Evolutionary conservation across 2,113 vertebrate species (phyloP).

Genomic region (Lynx canadensis): DNA sequence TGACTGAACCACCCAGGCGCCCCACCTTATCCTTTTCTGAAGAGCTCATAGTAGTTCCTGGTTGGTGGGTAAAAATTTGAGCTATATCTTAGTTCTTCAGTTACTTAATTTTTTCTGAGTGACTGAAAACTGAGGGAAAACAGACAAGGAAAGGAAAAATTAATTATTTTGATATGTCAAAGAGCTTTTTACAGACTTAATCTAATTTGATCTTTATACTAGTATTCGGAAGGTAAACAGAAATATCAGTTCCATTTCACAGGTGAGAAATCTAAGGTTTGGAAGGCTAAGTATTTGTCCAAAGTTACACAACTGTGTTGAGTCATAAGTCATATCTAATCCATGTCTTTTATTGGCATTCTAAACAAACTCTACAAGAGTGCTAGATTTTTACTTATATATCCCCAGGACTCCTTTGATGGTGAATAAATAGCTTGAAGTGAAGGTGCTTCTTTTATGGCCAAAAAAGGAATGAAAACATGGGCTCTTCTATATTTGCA

Average conservation of each 20-base stretch:
- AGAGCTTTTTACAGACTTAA: background rate
- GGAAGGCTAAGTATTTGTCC: background rate
- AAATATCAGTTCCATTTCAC: background rate
- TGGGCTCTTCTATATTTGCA: background rate
- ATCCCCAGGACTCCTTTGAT: background rate
- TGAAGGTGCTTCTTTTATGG: background rate
- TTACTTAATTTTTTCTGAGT: background rate
- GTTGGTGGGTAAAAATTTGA: background rate
- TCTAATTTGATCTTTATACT: background rate
- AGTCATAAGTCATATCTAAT: background rate
- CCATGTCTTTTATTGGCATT: background rate
- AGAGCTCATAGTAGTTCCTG: background rate
- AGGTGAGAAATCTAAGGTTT: background rate
- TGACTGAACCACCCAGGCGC: no score
- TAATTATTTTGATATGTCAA: background rate
- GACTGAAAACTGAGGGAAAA: background rate
- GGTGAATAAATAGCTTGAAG: background rate
- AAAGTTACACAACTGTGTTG: background rate
- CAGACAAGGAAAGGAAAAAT: background rate
- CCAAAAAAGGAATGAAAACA: slow-evolving; percentile 39
- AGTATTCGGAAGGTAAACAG: background rate
- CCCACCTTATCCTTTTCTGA: background rate
- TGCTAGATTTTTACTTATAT: background rate
- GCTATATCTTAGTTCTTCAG: background rate
- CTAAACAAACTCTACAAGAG: background rate